Conservation (phyloP, 2,113 vertebrate species). For the Sclerurus mexicanus region DNA sequence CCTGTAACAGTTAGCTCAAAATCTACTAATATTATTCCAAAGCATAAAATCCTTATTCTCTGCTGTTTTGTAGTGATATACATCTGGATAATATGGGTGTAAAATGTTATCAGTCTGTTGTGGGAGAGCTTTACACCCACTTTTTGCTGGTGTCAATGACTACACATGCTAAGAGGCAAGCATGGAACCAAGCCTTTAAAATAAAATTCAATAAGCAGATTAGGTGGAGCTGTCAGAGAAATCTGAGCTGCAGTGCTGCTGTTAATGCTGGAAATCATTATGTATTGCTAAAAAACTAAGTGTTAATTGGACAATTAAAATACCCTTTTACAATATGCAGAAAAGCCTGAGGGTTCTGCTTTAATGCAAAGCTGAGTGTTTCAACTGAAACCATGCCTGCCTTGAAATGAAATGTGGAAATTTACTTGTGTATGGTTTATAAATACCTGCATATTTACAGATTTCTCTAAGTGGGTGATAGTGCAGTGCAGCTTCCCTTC, state of each 20-base stretch:
- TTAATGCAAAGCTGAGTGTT: neutral
- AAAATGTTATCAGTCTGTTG: neutral
- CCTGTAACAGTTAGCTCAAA: neutral
- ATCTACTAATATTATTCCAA: neutral
- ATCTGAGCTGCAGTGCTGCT: neutral
- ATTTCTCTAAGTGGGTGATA: neutral
- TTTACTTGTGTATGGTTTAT: neutral
- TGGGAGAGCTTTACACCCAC: neutral
- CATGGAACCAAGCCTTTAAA: neutral
- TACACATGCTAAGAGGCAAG: neutral
- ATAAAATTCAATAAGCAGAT: conserved; percentile 13
- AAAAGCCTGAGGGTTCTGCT: neutral
- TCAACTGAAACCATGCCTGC: neutral
- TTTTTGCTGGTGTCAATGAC: neutral
- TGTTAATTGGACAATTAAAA: conserved; percentile 54
- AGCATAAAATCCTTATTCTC: neutral
- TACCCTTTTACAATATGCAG: neutral
- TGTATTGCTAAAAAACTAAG: conserved; percentile 9
- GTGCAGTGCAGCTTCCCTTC: neutral
- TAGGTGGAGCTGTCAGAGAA: conserved; percentile 17
- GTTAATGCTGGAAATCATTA: conserved; percentile 13
- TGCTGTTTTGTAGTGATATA: neutral
- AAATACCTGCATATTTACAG: neutral
- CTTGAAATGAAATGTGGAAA: neutral
- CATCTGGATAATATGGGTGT: neutral